phyloP scores from a whole-genome alignment of 2,797 vertebrate genomes.

The Rhinoraja longicauda region DNA sequence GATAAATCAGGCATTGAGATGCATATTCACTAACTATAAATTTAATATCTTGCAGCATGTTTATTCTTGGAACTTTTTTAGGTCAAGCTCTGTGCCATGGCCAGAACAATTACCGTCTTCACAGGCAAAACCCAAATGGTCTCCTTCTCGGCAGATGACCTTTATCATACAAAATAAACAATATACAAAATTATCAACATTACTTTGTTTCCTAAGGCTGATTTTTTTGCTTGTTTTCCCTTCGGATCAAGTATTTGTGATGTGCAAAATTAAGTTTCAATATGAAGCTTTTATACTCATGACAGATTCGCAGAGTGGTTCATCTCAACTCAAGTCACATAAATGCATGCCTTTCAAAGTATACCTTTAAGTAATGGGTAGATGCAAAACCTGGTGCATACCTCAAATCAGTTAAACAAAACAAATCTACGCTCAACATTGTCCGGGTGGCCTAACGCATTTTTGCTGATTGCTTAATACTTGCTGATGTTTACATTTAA shows the following conservation, averaged over 20 bases:
- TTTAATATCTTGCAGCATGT: no score
- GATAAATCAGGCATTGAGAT: neutral
- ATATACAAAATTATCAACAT: neutral
- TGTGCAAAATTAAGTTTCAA: neutral
- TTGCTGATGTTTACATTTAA: neutral
- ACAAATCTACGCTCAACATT: neutral
- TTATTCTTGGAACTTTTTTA: neutral
- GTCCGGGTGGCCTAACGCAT: neutral
- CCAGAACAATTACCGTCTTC: no score
- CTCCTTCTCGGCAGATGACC: neutral
- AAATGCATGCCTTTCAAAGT: neutral
- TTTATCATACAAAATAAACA: neutral
- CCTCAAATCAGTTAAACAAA: neutral
- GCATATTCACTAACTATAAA: no score
- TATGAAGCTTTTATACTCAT: neutral
- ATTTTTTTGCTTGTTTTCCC: neutral
- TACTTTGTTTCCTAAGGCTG: neutral
- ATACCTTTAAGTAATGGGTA: neutral
- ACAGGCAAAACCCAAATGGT: neutral
- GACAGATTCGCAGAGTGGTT: neutral
- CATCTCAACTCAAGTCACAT: neutral
- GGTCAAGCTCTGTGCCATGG: no score
- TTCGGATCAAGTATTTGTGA: neutral
- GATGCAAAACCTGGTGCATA: neutral
- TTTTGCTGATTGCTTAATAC: neutral